phyloP scores from a whole-genome alignment of 2,113 vertebrate genomes.

The Arizona elegans region DNA sequence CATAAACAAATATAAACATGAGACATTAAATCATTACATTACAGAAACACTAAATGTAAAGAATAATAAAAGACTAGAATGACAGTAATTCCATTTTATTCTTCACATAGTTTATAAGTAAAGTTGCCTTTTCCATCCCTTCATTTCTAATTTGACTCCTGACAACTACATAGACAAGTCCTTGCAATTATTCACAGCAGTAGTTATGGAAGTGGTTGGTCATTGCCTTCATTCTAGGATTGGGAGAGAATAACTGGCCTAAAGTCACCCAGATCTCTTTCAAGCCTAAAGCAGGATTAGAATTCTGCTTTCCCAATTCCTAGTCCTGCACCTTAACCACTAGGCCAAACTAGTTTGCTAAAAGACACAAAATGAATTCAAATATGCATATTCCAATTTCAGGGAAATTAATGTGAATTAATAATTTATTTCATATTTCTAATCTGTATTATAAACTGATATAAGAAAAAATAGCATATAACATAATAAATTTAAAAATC shows the following conservation, averaged over 20 bases:
- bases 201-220: background rate
- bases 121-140: background rate
- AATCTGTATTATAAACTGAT: background rate
- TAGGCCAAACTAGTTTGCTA: background rate
- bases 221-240: background rate
- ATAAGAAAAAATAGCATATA: background rate
- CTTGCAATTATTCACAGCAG: background rate
- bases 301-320: background rate
- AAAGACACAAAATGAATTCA: background rate
- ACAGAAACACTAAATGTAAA: background rate
- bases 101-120: background rate
- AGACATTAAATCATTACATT: background rate
- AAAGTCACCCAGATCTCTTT: background rate
- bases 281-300: background rate
- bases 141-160: background rate
- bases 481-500: background rate
- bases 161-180: background rate
- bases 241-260: background rate
- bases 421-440: background rate
- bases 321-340: background rate
- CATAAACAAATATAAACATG: background rate
- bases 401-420: background rate
- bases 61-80: background rate
- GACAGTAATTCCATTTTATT: background rate
- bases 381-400: background rate